Base-by-base conservation (phyloP, 2,888 invertebrate species). In the Lepidocyrtinus sp. region DNA sequence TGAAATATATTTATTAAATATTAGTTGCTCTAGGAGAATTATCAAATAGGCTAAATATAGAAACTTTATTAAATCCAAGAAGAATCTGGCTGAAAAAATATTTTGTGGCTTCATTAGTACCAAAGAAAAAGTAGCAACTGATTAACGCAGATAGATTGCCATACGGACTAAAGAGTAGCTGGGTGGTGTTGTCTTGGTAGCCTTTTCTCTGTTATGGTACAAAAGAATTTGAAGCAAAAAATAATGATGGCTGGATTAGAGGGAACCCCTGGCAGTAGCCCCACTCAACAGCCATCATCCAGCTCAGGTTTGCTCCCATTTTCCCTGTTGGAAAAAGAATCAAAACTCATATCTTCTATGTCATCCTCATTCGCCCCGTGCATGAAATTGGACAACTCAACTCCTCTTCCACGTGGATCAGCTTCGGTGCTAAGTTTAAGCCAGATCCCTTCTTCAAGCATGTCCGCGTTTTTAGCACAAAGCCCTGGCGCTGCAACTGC, bases 261-360 rank as follows among this genome's bases (percentile, higher is more conserved):
- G 67, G 87, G 85, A 81, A 87, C 86, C 65, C 86, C 87, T 15
- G 86, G 86, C 75, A 87, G 85, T 76, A 87, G 87, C 75, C 87
- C 87, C 67, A 87, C 87, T 46, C 86, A 86, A 73, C 84, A 83
- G 77, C 79, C 74, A 81, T 81, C 75, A 55, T 15, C 55, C 55
- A n/a, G n/a, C 55, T 55, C 55, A 67, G 59, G 65, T 67, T 71
- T 75, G 24, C 71, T 75, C 73, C 81, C 72, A 73, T 81, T 80
- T 26, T 65, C 74, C 70, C 74, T 75, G 70, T 71, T 70, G 75
- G 75, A 75, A 75, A 80, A 80, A 69, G 69, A 74, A 65, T 75
- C 75, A 74, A 80, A 80, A 80, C 75, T 80, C 80, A 80, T 80
- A 70, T 70, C 79, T 79, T 74, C 70, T 70, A 36, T 75, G 80